Evolutionary conservation across 2,888 invertebrate genomes (phyloP).

Genomic region (Leptopilina drosophilae): DNA sequence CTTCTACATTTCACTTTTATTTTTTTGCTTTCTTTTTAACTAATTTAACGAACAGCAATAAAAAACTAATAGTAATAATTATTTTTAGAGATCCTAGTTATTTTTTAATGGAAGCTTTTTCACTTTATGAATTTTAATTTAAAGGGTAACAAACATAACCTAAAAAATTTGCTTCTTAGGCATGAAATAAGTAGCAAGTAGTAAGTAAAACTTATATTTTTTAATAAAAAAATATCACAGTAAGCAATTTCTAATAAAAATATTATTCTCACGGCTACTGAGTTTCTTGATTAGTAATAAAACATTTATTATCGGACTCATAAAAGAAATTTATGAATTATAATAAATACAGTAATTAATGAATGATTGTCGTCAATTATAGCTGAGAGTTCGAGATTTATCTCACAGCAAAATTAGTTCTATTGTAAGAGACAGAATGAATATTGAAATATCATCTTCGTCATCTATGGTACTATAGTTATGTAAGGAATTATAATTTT

Average conservation of each 20-base stretch:
- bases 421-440: not conserved
- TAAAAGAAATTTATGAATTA: not conserved
- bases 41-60: too few species aligned
- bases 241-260: not conserved
- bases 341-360: conserved; percentile 6
- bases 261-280: not conserved
- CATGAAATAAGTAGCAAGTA: too few species aligned
- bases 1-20: too few species aligned
- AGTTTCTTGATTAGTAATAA: not conserved
- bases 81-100: too few species aligned
- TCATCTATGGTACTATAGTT: not conserved
- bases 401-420: not conserved
- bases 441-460: conserved; percentile 23
- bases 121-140: too few species aligned
- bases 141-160: too few species aligned
- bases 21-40: too few species aligned
- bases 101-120: too few species aligned
- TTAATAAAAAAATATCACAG: too few species aligned
- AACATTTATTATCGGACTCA: not conserved
- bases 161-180: too few species aligned
- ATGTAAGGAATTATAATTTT: not conserved
- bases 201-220: too few species aligned
- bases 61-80: not conserved
- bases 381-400: not conserved
- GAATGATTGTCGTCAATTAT: not conserved